These are phyloP conservation scores for Tachina lurida DNA, from an alignment of 2,888 invertebrate genomes.

Conservation along the genomic window DNA sequence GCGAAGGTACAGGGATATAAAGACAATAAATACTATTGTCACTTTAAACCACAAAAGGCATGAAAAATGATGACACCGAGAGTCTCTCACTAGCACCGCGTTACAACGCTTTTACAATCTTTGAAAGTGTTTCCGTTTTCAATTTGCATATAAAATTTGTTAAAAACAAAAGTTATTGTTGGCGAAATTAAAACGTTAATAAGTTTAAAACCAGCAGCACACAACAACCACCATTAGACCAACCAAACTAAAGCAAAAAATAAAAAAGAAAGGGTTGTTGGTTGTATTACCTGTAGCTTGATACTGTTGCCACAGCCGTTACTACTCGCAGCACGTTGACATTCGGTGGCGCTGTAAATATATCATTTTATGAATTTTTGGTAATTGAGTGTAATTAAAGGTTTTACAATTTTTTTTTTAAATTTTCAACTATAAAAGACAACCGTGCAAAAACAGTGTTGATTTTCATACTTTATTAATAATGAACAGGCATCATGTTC, in stretches of 20 bases:
- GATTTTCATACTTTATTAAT: conserved; percentile 48
- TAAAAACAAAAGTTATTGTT: conserved; percentile 72
- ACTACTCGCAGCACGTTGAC: not conserved
- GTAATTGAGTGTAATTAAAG: conserved; percentile 83
- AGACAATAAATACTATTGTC: conserved; percentile 43
- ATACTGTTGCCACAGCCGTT: conserved; percentile 35
- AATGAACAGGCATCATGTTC: conserved; percentile 61
- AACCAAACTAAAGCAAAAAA: not conserved
- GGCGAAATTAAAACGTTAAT: conserved; percentile 76
- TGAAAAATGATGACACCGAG: conserved; percentile 71
- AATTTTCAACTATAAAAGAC: conserved; percentile 44
- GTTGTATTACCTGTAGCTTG: conserved; percentile 77
- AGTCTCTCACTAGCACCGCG: conserved; percentile 57
- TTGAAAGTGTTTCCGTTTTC: conserved; percentile 81
- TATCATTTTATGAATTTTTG: conserved; percentile 79
- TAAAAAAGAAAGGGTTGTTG: conserved; percentile 55
- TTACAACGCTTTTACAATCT: conserved; percentile 61
- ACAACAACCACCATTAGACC: conserved; percentile 13
- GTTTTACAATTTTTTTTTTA: conserved; percentile 59
- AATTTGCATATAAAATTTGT: conserved; percentile 83
- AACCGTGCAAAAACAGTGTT: conserved; percentile 47
- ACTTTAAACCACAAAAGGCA: conserved; percentile 42
- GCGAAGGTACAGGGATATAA: conserved; percentile 22
- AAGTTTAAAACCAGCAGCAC: conserved; percentile 71
- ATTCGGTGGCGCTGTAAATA: conserved; percentile 75